Evolutionary conservation across 2,888 invertebrate genomes (phyloP).

Genomic region (Calephelis perditalis): DNA sequence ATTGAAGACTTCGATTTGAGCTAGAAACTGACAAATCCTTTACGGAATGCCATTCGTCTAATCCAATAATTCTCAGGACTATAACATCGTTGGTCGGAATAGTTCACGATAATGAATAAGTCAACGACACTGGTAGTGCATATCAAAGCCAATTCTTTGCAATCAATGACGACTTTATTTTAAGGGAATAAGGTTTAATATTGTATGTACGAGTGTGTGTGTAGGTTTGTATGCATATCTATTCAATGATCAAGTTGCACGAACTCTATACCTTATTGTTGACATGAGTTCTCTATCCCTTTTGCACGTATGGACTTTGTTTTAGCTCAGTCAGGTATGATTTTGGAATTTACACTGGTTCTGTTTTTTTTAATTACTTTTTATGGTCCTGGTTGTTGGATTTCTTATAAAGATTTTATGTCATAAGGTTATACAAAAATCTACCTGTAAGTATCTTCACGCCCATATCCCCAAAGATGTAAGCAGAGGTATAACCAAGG

Average conservation of each 20-base stretch:
- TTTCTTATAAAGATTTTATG: no score
- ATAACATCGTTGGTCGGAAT: slow-evolving; percentile 32
- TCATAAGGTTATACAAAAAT: no score
- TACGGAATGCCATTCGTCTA: slow-evolving; percentile 7
- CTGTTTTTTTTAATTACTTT: no score
- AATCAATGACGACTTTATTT: slow-evolving; percentile 22
- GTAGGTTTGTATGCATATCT: slow-evolving; percentile 43
- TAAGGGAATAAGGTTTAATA: slow-evolving; percentile 28
- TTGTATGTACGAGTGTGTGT: slow-evolving; percentile 28
- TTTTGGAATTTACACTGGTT: neutral
- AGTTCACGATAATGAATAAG: slow-evolving; percentile 53
- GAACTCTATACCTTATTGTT: slow-evolving; percentile 60
- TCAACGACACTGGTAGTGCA: slow-evolving; percentile 52
- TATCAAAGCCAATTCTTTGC: slow-evolving; percentile 26
- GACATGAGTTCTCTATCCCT: slow-evolving; percentile 43
- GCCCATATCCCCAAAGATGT: no score
- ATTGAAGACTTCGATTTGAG: no score
- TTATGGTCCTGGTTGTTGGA: no score
- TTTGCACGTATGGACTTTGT: slow-evolving; percentile 24
- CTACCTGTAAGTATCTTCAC: no score
- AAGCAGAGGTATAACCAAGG: no score
- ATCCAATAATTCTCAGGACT: slow-evolving; percentile 15
- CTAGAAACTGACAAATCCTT: neutral
- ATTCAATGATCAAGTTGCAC: slow-evolving; percentile 63
- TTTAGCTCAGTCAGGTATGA: slow-evolving; percentile 23